Conservation (phyloP, 2,113 vertebrate species). For the Strix aluco region DNA sequence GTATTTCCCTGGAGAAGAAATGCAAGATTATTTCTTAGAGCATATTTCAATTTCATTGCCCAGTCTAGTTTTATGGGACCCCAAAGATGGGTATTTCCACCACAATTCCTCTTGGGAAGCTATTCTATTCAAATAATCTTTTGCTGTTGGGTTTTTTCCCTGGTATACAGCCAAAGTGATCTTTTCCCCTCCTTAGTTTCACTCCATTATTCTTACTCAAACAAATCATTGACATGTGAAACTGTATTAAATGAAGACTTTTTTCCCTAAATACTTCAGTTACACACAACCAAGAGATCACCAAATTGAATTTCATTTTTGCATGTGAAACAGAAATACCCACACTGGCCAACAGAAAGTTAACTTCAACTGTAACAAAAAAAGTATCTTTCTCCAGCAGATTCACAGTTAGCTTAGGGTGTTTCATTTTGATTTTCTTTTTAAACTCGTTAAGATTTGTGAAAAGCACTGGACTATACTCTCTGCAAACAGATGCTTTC, state of each 20-base stretch:
- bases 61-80: slow-evolving; percentile 11
- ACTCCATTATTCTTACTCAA: slow-evolving; percentile 3
- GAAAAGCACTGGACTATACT: not conserved
- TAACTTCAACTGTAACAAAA: not conserved
- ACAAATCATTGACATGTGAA: not conserved
- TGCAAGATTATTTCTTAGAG: not conserved
- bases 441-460: not conserved
- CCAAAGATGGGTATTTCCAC: slow-evolving; percentile 4
- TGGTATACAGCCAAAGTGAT: not conserved
- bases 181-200: slow-evolving; percentile 3
- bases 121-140: not conserved
- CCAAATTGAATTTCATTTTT: not conserved
- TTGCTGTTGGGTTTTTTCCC: not conserved
- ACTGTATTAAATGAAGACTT: not conserved
- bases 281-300: not conserved
- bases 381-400: not conserved
- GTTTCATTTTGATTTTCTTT: not conserved
- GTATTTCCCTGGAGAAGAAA: slow-evolving; percentile 11
- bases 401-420: not conserved
- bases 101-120: not conserved
- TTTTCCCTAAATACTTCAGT: not conserved
- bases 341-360: not conserved
- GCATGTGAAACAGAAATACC: not conserved
- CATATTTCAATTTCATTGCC: slow-evolving; percentile 36
- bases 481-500: not conserved